Conservation (phyloP, 2,888 invertebrate genomes). For the Polyommatus iphigenia region DNA sequence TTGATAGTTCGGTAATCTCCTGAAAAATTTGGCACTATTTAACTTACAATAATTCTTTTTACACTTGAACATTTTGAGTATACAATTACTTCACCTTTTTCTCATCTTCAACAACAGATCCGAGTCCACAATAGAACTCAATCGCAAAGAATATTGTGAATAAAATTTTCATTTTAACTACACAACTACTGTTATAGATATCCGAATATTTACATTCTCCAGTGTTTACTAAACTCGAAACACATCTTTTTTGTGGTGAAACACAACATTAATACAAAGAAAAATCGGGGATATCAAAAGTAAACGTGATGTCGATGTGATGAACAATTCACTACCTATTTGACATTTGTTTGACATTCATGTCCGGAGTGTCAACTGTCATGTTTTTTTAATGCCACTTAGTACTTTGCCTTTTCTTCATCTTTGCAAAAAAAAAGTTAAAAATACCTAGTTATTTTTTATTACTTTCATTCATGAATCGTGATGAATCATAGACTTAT, state of each 20-base stretch:
- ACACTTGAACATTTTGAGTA: conserved; percentile 40
- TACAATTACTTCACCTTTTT: conserved; percentile 59
- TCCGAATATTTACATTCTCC: not conserved
- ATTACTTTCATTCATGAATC: too few relatives aligned
- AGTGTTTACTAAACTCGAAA: not conserved
- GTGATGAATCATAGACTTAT: too few relatives aligned
- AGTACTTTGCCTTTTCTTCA: too few relatives aligned
- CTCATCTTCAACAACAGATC: conserved; percentile 58
- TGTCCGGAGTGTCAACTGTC: too few relatives aligned
- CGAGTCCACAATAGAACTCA: conserved; percentile 55
- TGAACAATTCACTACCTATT: not conserved
- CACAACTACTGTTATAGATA: conserved; percentile 11
- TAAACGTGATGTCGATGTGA: conserved; percentile 13
- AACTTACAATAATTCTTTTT: conserved; percentile 40
- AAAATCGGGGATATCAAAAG: conserved; percentile 19
- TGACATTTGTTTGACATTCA: not conserved
- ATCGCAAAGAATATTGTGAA: conserved; percentile 58
- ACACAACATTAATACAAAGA: conserved; percentile 31
- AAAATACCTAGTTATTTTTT: too few relatives aligned
- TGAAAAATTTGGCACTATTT: conserved; percentile 52
- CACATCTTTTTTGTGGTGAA: not conserved
- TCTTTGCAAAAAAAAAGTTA: too few relatives aligned
- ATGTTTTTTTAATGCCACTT: too few relatives aligned
- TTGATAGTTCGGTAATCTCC: conserved; percentile 83
- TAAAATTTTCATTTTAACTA: conserved; percentile 56